Evolutionary conservation across 2,888 invertebrate species (phyloP).

Genomic region (Nycteola revayana): DNA sequence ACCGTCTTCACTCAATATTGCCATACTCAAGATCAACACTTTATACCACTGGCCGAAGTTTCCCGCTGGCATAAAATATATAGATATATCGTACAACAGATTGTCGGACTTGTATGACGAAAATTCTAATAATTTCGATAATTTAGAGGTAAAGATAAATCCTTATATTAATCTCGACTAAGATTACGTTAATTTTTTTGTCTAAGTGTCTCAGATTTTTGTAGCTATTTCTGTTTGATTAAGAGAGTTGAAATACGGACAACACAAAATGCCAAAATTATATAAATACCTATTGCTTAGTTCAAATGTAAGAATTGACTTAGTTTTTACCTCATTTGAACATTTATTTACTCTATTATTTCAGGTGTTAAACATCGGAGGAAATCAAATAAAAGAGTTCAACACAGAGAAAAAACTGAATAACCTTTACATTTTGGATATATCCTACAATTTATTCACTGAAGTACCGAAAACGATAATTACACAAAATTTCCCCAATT

Average conservation of each 20-base stretch:
- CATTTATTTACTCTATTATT: no score
- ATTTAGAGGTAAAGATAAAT: constrained; percentile 59
- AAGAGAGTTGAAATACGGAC: no score
- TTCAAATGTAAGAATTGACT: no score
- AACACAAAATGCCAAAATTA: no score
- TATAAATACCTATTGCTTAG: no score
- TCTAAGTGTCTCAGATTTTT: no score
- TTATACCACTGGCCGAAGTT: constrained; percentile 71
- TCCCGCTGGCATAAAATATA: constrained; percentile 62
- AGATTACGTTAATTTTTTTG: not conserved
- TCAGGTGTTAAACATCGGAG: constrained; percentile 69
- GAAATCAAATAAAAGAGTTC: constrained; percentile 70
- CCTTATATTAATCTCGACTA: no score
- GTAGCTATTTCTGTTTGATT: no score
- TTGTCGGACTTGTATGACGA: constrained; percentile 63
- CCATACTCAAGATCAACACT: constrained; percentile 64
- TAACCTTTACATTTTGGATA: constrained; percentile 69
- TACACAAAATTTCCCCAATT: constrained; percentile 64
- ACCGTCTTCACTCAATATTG: constrained; percentile 62
- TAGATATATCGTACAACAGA: constrained; percentile 70
- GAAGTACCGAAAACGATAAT: constrained; percentile 70
- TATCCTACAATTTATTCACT: constrained; percentile 74
- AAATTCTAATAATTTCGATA: constrained; percentile 48
- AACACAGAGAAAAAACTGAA: constrained; percentile 65
- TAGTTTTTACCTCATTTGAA: no score